Evolutionary conservation across 2,888 invertebrate genomes (phyloP), one percentile per base, ranked within the genome.

Genomic region (Apamea epomidion): DNA sequence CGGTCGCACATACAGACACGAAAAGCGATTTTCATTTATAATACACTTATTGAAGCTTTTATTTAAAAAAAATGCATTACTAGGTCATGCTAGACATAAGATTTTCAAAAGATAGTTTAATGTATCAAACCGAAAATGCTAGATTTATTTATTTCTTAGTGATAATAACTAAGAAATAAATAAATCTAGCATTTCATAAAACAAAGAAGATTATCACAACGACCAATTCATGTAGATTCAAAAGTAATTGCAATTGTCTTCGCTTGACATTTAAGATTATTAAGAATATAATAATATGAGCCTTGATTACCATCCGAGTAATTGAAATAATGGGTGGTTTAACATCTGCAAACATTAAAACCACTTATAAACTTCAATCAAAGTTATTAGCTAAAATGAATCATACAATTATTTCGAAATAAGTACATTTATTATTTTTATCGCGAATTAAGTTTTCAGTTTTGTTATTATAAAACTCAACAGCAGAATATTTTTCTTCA

Each of bases 311-410:
- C 8, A 45, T 62, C 42, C 25, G 42, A 62, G 37, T 82, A n/a
- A 83, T 78, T 78, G 58, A 73, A 74, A 78, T 82, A 83, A 83
- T 82, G 60, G 51, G 16, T 14, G 16, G 37, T 29, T 70, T 29
- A 67, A 70, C n/a, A 42, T 70, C 21, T 45, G 18, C 18, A 70
- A 68, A 70, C 12, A 73, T 70, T 65, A 54, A 16, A 54, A 48
- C 14, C 73, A 72, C 25, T 68, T 32, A 76, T 16, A 62, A 32
- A 62, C 70, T 62, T 48, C 51, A 74, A 78, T 82, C 70, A 74
- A n/a, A 64, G 64, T 64, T 77, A 77, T 69, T 42, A 64, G 21
- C 25, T 60, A 29, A 21, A 58, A 74, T 80, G 5, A 74, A 25
- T 58, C 32, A 80, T 29, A n/a, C 0, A 68, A 72, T 60, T 32